Evolutionary conservation across 2,113 vertebrate genomes (phyloP).

Genomic region (Stigmatopora nigra): DNA sequence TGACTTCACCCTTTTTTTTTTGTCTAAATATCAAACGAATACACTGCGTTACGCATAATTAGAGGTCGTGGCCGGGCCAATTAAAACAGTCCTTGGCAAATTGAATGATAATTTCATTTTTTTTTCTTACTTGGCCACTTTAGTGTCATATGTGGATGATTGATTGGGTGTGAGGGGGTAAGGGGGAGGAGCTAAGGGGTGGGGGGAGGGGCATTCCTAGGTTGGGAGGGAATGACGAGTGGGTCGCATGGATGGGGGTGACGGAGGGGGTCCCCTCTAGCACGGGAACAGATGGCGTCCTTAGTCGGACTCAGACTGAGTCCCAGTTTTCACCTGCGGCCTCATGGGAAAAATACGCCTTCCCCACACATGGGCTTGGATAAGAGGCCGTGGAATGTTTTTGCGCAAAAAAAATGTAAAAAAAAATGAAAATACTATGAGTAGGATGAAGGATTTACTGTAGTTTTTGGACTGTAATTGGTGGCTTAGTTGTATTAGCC

Average conservation of each 20-base stretch:
- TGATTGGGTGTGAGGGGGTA: slow-evolving; percentile 45
- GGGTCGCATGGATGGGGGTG: slow-evolving; percentile 34
- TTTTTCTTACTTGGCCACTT: slow-evolving; percentile 36
- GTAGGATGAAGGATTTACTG: slow-evolving; percentile 46
- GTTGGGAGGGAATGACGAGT: slow-evolving; percentile 21
- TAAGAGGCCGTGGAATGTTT: slow-evolving; percentile 67
- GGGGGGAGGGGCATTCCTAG: slow-evolving; percentile 44
- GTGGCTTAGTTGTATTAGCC: too few relatives aligned
- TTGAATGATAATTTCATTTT: slow-evolving; percentile 61
- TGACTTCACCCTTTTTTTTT: slow-evolving; percentile 43
- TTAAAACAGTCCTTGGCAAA: slow-evolving; percentile 55
- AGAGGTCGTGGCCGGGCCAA: slow-evolving; percentile 58
- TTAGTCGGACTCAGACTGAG: slow-evolving; percentile 66
- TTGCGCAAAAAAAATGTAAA: too few relatives aligned
- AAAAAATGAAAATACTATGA: slow-evolving; percentile 27
- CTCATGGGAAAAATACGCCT: slow-evolving; percentile 72
- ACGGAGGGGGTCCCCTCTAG: slow-evolving; percentile 56
- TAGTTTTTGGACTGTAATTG: too few relatives aligned
- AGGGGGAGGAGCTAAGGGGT: slow-evolving; percentile 23
- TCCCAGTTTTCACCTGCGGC: slow-evolving; percentile 77
- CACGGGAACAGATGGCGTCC: slow-evolving; percentile 77
- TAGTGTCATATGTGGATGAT: slow-evolving; percentile 64
- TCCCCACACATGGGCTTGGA: slow-evolving; percentile 64
- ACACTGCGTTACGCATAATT: slow-evolving; percentile 58
- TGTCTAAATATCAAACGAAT: slow-evolving; percentile 63